Base-by-base conservation (phyloP, 2,113 vertebrate genomes). In the Merops nubicus region DNA sequence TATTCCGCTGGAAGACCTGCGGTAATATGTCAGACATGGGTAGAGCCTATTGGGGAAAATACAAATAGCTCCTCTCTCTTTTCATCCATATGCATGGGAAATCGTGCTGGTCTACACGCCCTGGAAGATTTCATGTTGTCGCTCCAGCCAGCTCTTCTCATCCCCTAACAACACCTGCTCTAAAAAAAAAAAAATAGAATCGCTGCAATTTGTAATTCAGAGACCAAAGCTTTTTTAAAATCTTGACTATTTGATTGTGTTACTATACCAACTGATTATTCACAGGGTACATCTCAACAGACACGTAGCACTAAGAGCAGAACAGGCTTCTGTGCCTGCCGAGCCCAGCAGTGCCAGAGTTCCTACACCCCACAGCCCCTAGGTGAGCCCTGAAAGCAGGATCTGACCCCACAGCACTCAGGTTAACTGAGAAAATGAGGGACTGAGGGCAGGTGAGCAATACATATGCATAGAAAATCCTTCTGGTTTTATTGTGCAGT, bases 11-110 rank as follows among this genome's bases (percentile, higher is more conserved):
- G 68, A 94, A 94, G 79, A 91, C 68, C 80, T 87, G 76, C 0
- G 1, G 85, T 93, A 94, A 87, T 91, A 77, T 88, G 88, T 94
- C 83, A 93, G 88, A 85, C 51, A 89, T 15, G 1, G 5, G 73
- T 23, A 82, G 33, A 81, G 65, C 26, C 95, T 87, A 78, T 22
- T 72, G 92, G 86, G 93, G 43, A 85, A 96, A 95, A 94, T 53
- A 91, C 56, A 85, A 97, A 91, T 68, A 91, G 60, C 64, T 94
- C 45, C 53, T 85, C 74, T 86, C 74, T 86, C 68, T 51, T 85
- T 77, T 81, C 81, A 88, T 86, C 91, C 79, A 91, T 93, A 91
- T 97, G 87, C 74, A 96, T 85, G 40, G 93, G 31, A 88, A 93
- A 79, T 10, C 0, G 0, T 14, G 72, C 76, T 75, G 76, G 68